Conservation (phyloP, 2,113 vertebrate species). For the Cichladusa arquata region DNA sequence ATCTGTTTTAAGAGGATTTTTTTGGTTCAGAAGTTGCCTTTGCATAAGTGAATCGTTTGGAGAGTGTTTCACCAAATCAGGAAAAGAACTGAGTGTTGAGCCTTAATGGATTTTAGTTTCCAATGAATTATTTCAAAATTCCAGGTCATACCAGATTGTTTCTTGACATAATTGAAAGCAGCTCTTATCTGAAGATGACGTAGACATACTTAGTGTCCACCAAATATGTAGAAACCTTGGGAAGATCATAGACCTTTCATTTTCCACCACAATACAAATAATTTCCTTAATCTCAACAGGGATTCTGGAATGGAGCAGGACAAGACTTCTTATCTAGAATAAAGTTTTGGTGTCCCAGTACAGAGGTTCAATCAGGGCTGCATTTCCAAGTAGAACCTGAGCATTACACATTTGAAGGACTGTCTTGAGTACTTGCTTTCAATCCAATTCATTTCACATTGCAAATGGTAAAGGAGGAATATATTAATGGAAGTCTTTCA, state of each 20-base stretch:
- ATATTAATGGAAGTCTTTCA: neutral
- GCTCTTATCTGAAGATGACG: neutral
- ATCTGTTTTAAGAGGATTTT: neutral
- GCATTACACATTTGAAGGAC: neutral
- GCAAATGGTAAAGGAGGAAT: neutral
- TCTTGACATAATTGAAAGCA: neutral
- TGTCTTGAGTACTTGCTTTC: neutral
- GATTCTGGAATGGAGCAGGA: neutral
- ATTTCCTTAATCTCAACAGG: neutral
- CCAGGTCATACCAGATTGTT: neutral
- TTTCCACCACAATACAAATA: neutral
- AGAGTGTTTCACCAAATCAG: neutral
- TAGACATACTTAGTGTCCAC: neutral
- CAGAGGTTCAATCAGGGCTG: neutral
- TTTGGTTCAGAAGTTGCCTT: neutral
- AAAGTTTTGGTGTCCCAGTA: neutral
- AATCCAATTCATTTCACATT: neutral
- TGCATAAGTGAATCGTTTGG: neutral
- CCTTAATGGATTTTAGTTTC: neutral
- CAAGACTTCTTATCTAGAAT: neutral
- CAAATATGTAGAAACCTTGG: neutral
- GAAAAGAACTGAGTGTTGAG: neutral
- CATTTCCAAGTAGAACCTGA: neutral
- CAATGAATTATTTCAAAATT: neutral
- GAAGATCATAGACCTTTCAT: neutral